Evolutionary conservation across 2,888 invertebrate genomes (phyloP).

Genomic region (Dendrolimus pini): DNA sequence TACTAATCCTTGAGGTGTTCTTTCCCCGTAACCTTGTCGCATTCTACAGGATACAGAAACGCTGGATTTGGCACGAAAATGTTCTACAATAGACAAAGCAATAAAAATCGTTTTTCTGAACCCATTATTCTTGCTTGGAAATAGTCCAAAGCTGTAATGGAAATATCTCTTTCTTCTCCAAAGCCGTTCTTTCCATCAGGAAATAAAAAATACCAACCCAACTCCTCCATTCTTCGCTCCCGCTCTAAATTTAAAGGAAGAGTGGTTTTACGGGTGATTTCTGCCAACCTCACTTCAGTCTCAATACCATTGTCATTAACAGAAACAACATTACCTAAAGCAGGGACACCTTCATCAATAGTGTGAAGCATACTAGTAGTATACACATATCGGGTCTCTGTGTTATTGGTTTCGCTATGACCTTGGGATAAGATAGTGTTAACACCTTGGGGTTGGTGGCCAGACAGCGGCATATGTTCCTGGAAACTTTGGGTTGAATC

Average conservation of each 20-base stretch:
- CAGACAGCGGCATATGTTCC: too few relatives aligned
- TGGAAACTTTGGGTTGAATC: too few relatives aligned
- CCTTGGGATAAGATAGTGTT: too few relatives aligned
- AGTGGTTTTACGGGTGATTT: too few relatives aligned
- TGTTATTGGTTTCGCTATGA: too few relatives aligned
- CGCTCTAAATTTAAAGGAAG: slow-evolving; percentile 7
- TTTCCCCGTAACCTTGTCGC: slow-evolving; percentile 14
- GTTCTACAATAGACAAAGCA: slow-evolving; percentile 26
- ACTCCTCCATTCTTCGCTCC: slow-evolving; percentile 6
- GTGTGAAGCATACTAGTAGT: too few relatives aligned
- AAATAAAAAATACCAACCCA: slow-evolving; percentile 20
- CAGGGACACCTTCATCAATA: too few relatives aligned
- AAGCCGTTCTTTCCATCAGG: slow-evolving; percentile 19
- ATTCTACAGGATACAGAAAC: slow-evolving; percentile 26
- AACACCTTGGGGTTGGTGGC: too few relatives aligned
- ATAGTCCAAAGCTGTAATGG: slow-evolving; percentile 15
- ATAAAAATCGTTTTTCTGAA: slow-evolving; percentile 23
- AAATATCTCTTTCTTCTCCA: slow-evolving; percentile 15
- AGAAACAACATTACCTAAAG: too few relatives aligned
- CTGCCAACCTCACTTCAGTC: too few relatives aligned
- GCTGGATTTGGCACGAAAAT: slow-evolving; percentile 20
- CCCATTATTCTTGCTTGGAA: slow-evolving; percentile 19
- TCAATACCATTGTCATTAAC: too few relatives aligned
- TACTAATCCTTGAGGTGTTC: slow-evolving; percentile 15
- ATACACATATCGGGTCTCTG: too few relatives aligned